These are phyloP conservation scores for Omphaloscelis lunosa DNA, from an alignment of 2,888 invertebrate species.

Conservation along the genomic window DNA sequence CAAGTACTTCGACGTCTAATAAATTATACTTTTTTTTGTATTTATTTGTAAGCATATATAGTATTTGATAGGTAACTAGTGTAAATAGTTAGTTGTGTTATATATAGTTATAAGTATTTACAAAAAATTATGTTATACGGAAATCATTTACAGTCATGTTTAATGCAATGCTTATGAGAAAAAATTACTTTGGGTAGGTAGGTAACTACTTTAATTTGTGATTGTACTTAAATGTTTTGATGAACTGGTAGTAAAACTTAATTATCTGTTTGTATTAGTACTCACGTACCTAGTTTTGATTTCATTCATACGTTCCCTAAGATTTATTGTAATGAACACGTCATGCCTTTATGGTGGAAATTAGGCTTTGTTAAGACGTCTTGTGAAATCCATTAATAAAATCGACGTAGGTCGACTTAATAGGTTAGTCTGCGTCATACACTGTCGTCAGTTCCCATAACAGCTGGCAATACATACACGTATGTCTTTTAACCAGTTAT, in stretches of 20 bases:
- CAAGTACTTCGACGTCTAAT: neutral
- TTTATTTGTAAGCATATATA: neutral
- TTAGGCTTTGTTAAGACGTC: constrained; percentile 32
- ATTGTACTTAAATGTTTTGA: neutral
- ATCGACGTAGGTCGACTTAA: constrained; percentile 30
- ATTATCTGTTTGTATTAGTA: neutral
- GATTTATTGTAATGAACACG: constrained; percentile 21
- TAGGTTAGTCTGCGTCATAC: constrained; percentile 46
- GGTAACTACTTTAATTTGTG: neutral
- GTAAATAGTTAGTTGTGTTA: neutral
- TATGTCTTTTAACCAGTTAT: constrained; percentile 32
- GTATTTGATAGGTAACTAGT: neutral
- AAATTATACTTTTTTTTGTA: neutral
- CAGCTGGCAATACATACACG: neutral
- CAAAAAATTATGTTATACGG: neutral
- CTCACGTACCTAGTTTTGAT: neutral
- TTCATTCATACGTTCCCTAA: constrained; percentile 17
- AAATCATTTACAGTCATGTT: neutral
- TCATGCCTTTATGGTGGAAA: constrained; percentile 41
- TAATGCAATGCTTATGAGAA: neutral
- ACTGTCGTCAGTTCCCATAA: constrained; percentile 44
- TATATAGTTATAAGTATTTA: neutral
- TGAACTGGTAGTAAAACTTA: neutral
- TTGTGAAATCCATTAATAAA: constrained; percentile 37
- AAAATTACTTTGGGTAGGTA: neutral